A percentile compares a stretch with the other conserved stretches of the same genome.
Conservation (phyloP, 2,113 vertebrate species). For the Protobothrops flavoviridis region DNA sequence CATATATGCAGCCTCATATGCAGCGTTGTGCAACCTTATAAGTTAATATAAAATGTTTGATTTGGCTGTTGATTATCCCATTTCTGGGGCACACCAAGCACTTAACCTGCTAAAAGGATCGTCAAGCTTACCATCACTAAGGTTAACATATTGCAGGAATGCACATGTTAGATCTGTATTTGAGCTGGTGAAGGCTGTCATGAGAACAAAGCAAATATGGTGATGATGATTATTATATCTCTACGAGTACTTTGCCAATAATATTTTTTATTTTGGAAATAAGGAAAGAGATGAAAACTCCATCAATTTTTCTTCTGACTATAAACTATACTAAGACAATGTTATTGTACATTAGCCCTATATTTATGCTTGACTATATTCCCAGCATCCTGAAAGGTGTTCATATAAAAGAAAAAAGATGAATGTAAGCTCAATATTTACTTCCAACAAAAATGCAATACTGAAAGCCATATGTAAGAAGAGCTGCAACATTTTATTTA, state of each 20-base stretch:
- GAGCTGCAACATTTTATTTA: constrained; percentile 16
- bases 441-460: not conserved
- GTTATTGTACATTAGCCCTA: not conserved
- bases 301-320: not conserved
- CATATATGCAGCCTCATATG: not conserved
- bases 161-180: not conserved
- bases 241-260: not conserved
- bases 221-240: not conserved
- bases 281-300: not conserved
- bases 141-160: not conserved
- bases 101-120: not conserved
- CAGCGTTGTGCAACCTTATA: not conserved
- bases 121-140: not conserved
- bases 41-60: not conserved
- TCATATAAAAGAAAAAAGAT: not conserved
- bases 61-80: not conserved
- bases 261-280: not conserved
- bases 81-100: not conserved
- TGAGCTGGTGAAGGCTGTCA: not conserved
- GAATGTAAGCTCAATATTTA: not conserved
- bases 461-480: not conserved
- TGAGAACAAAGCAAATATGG: not conserved
- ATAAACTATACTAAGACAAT: not conserved
- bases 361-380: not conserved
- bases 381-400: not conserved